These are phyloP conservation scores for Apeltes quadracus DNA, from an alignment of 2,113 vertebrate genomes.

Conservation along the genomic window DNA sequence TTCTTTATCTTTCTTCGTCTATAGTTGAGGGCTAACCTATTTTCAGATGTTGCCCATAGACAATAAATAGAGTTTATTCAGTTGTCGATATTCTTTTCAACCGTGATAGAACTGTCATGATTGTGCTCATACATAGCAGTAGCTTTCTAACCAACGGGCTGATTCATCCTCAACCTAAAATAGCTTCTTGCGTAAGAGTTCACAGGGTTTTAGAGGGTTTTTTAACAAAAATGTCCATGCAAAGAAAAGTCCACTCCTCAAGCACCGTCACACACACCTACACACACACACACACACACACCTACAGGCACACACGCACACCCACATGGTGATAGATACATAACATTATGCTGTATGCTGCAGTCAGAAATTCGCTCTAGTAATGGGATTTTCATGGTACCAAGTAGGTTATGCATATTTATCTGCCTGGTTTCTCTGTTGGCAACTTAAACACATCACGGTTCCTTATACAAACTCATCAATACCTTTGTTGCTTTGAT, in stretches of 20 bases:
- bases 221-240: constrained; percentile 10
- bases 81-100: constrained; percentile 25
- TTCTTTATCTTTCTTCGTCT: constrained; percentile 47
- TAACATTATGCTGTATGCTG: constrained; percentile 32
- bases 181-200: constrained; percentile 24
- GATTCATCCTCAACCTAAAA: constrained; percentile 42
- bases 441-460: constrained; percentile 9
- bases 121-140: constrained; percentile 26
- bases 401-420: constrained; percentile 28
- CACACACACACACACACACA: constrained; percentile 1
- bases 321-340: constrained; percentile 15
- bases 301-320: not conserved
- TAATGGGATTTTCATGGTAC: constrained; percentile 34
- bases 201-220: constrained; percentile 15
- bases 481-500: not conserved
- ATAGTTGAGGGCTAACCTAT: constrained; percentile 54
- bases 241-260: not conserved
- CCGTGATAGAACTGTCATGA: constrained; percentile 45
- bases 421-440: constrained; percentile 23
- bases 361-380: constrained; percentile 31
- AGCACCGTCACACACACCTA: not conserved
- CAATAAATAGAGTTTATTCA: constrained; percentile 8
- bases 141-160: constrained; percentile 36
- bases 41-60: constrained; percentile 50
- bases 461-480: not conserved